Base-by-base conservation (phyloP, 2,797 vertebrate genomes). In the Alauda arvensis region DNA sequence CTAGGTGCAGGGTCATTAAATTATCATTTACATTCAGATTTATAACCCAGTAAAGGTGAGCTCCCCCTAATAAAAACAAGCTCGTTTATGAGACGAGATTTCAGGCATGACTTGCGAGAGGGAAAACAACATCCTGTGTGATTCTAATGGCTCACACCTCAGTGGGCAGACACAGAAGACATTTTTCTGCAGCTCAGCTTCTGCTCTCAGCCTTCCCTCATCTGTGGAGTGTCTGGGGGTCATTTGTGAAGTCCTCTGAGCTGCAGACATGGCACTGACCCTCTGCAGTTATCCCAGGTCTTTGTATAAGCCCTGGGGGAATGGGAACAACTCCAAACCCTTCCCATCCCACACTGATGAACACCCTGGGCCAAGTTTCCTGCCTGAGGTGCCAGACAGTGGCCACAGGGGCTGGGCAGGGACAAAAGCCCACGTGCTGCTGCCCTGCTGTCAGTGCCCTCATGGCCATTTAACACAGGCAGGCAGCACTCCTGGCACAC, bases 31-130 rank as follows among this genome's bases (percentile, higher is more conserved):
- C 39, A 37, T 89, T 70, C 59, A 63, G 91, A 94, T 94, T 91
- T 91, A 94, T 68, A 86, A 62, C 48, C 55, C 59, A 67, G 89
- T 65, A 86, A 93, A 89, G 72, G 76, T 24, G 19, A 90, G 85
- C 61, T 90, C 66, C 40, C 56, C 49, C 69, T 88, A 91, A 91
- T 90, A 90, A 93, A 95, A 93, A 80, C 88, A 93, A 92, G 80
- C 60, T 72, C 87, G 81, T 90, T 74, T 90, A 90, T 53, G 77
- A 89, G 87, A 77, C n/a, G 43, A 87, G 83, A 79, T 89, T 93
- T 91, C 88, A 95, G 87, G 85, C 87, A 61, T 49, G 90, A 82
- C 83, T 92, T 86, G 85, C 78, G 80, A 77, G 76, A 61, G 33
- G 45, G 80, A 84, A 88, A 88, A 90, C 56, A 88, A 77, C 72